Base-by-base conservation (phyloP, 2,888 invertebrate genomes). In the Lissocephala sabroskyi region DNA sequence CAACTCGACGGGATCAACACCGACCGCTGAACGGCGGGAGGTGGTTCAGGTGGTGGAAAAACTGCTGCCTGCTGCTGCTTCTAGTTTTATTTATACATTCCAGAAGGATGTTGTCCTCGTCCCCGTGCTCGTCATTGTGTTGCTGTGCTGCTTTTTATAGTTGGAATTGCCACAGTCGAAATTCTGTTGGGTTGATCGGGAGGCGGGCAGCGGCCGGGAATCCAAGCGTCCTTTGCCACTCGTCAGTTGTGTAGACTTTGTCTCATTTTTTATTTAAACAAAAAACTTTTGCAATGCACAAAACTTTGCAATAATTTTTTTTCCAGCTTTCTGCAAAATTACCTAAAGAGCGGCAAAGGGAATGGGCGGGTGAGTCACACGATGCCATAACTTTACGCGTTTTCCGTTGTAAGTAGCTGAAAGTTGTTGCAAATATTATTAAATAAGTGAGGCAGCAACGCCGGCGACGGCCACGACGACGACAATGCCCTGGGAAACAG, bases 1-100 rank as follows among this genome's bases (percentile, higher is more conserved):
- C n/a, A n/a, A n/a, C n/a, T n/a, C n/a, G n/a, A n/a, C n/a, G n/a
- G n/a, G n/a, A n/a, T n/a, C n/a, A n/a, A n/a, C n/a, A n/a, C n/a
- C n/a, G n/a, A n/a, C n/a, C n/a, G n/a, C n/a, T n/a, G n/a, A n/a
- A n/a, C n/a, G n/a, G n/a, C n/a, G n/a, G n/a, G n/a, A n/a, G n/a
- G n/a, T n/a, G n/a, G n/a, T n/a, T n/a, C n/a, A n/a, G n/a, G 11
- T 65, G 59, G 67, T 67, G 68, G 65, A 57, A 70, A 67, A 70
- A 61, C 58, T 66, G 65, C 51, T 62, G 62, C 56, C 19, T 17
- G n/a, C n/a, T n/a, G n/a, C n/a, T n/a, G n/a, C n/a, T 18, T 5
- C 40, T 63, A 63, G 54, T 63, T 63, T 62, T 66, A 65, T 65
- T 65, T 68, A 59, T 65, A 54, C 49, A 64, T 39, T 39, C 19